Evolutionary conservation across 92 coral and sea anemone species (phyloP).

Genomic region (Chrysogorgia sp.): DNA sequence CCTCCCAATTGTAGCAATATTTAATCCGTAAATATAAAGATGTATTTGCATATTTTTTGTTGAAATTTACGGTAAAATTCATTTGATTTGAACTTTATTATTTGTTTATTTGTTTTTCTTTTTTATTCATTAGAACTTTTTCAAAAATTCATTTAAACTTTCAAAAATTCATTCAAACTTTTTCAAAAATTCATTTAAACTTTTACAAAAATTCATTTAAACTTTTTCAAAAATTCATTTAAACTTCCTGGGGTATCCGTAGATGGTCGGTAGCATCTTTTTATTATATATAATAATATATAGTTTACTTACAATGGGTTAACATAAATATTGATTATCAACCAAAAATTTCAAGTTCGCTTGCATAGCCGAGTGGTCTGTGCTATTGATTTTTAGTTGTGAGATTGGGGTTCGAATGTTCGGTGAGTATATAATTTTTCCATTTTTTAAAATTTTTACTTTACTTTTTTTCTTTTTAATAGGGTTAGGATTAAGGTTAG

Average conservation of each 20-base stretch:
- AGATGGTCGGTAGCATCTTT: not conserved
- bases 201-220: not conserved
- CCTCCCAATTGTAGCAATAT: constrained; percentile 27
- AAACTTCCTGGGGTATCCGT: constrained; percentile 25
- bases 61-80: constrained; percentile 1
- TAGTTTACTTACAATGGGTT: no score
- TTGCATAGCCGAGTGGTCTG: no score
- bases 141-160: constrained; percentile 8
- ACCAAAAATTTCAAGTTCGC: no score
- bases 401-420: not conserved
- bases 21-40: constrained; percentile 8
- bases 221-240: not conserved
- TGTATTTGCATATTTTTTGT: constrained; percentile 31
- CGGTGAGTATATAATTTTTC: not conserved
- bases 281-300: no score
- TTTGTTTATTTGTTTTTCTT: not conserved
- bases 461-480: no score
- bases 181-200: not conserved
- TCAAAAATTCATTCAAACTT: not conserved
- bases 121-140: no score
- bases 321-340: no score
- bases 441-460: not conserved
- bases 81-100: not conserved
- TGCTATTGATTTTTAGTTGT: not conserved
- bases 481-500: no score